Conservation (phyloP, 2,113 vertebrate genomes). For the Brachyhypopomus gauderio region DNA sequence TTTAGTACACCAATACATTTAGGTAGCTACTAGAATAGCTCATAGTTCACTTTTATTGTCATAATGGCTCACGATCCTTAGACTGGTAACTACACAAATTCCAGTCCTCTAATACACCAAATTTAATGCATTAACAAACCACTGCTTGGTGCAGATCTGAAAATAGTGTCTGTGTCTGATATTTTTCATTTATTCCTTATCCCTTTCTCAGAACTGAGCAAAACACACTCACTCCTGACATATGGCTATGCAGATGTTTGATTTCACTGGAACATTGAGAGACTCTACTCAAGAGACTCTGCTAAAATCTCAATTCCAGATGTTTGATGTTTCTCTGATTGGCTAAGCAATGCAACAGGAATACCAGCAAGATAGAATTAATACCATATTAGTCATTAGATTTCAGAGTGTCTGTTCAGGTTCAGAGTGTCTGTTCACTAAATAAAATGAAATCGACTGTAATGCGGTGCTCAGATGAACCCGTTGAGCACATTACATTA, state of each 20-base stretch:
- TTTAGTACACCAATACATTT: no score
- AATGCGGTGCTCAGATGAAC: not conserved
- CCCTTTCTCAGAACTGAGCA: no score
- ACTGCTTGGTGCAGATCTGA: not conserved
- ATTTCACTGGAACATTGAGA: no score
- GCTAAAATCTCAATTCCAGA: not conserved
- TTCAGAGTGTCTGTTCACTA: slow-evolving; percentile 20
- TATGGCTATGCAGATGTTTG: not conserved
- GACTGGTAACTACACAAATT: not conserved
- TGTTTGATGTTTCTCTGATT: not conserved
- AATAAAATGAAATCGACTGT: slow-evolving; percentile 9
- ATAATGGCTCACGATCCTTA: not conserved
- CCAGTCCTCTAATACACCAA: not conserved
- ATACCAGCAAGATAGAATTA: not conserved
- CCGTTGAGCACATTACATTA: not conserved
- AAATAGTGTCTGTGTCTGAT: not conserved
- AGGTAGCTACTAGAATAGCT: no score
- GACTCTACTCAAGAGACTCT: not conserved
- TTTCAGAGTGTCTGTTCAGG: not conserved
- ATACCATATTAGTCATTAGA: not conserved
- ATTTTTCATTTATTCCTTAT: no score
- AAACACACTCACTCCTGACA: not conserved
- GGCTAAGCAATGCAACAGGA: not conserved
- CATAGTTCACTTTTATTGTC: no score
- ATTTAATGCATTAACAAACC: not conserved